Conservation (phyloP, 2,113 vertebrate species). For the Engraulis encrasicolus region DNA sequence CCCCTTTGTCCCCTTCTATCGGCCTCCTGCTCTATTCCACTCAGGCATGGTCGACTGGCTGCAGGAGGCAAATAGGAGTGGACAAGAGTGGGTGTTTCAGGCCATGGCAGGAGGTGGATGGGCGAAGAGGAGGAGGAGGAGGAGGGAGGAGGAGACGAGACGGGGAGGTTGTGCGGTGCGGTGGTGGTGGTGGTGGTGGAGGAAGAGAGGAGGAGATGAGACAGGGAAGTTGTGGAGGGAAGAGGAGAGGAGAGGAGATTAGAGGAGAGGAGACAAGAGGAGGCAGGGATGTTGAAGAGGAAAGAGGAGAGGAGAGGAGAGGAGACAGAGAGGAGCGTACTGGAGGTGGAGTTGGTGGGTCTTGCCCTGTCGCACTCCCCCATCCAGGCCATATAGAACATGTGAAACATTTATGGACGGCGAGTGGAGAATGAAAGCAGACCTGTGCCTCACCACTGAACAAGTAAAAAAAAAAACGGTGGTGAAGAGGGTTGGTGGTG, state of each 20-base stretch:
- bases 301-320: too few relatives aligned
- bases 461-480: not conserved
- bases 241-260: too few relatives aligned
- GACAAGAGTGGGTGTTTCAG: constrained; percentile 27
- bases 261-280: too few relatives aligned
- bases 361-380: not conserved
- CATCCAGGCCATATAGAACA: constrained; percentile 36
- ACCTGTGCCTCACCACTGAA: constrained; percentile 32
- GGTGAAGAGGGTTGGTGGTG: too few relatives aligned
- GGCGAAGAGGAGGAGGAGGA: not conserved
- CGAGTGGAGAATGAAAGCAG: constrained; percentile 34
- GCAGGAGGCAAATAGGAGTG: constrained; percentile 31
- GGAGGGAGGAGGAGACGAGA: not conserved
- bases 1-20: not conserved
- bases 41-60: constrained; percentile 20
- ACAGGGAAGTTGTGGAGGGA: too few relatives aligned
- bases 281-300: too few relatives aligned
- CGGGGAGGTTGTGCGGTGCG: not conserved
- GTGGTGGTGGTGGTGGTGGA: too few relatives aligned
- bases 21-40: not conserved
- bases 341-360: too few relatives aligned
- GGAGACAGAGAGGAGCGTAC: too few relatives aligned
- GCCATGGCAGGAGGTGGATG: not conserved
- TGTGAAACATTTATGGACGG: constrained; percentile 46
- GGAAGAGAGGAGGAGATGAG: too few relatives aligned